phyloP scores from a whole-genome alignment of 2,113 vertebrate genomes.

The Lepidothrix coronata region DNA sequence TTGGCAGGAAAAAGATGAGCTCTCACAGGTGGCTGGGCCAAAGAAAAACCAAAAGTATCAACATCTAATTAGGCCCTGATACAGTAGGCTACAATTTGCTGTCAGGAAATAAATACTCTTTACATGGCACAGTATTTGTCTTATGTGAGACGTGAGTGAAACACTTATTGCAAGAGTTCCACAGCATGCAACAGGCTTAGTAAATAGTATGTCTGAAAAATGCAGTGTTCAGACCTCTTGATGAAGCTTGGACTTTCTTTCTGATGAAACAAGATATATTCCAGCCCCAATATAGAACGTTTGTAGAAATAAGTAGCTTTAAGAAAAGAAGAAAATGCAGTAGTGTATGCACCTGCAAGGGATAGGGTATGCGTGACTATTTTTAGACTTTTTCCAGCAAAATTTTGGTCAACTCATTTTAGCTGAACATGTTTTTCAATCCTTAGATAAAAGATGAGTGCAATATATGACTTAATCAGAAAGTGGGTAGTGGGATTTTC shows the following conservation, averaged over 20 bases:
- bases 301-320: neutral
- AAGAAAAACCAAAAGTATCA: too few relatives aligned
- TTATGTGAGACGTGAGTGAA: neutral
- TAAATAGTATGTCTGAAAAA: neutral
- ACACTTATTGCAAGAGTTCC: neutral
- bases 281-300: neutral
- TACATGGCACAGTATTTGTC: neutral
- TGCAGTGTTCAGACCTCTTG: neutral
- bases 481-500: neutral
- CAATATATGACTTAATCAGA: neutral
- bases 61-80: too few relatives aligned
- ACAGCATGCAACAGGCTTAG: neutral
- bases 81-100: neutral
- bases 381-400: neutral
- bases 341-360: neutral
- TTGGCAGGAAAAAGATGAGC: too few relatives aligned
- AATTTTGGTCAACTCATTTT: neutral
- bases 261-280: neutral
- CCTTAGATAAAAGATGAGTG: neutral
- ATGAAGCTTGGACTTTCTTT: neutral
- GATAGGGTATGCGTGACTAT: neutral
- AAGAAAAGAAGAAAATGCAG: neutral
- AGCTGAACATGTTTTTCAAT: neutral
- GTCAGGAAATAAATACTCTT: neutral
- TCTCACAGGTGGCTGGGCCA: too few relatives aligned